Base-by-base conservation (phyloP, 2,797 vertebrate species). In the Centroberyx gerrardi region DNA sequence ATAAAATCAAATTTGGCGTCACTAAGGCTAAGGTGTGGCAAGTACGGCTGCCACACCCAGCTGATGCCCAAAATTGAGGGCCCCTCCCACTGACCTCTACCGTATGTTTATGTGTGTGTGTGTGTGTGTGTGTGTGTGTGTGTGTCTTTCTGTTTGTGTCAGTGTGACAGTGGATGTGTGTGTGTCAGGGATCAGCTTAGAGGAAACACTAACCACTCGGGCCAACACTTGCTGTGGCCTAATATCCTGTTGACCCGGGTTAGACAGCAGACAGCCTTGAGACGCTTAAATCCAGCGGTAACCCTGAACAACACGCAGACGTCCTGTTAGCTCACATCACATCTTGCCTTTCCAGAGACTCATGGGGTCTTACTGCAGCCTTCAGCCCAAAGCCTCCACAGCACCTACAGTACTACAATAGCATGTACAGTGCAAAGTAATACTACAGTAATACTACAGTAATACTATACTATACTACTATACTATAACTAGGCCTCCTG, bases 171-270 rank as follows among this genome's bases (percentile, higher is more conserved):
- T 49, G 76, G 7, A 61, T 22, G 22, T 44, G 27, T 69, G 67
- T 83, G 80, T 84, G 72, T 82, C 51, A 62, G 60, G 81, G 76
- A 90, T 90, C 85, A 78, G 83, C 82, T 90, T 84, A 85, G 80
- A 80, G 82, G 87, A 88, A 80, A 83, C 70, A 73, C 62, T 69
- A 67, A 58, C 77, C 69, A 70, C 74, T 73, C 44, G 15, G 72
- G 71, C 81, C 71, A 46, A 29, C 80, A 62, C 78, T 87, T 74
- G 54, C 69, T 40, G 70, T 88, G 85, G 81, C 87, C 87, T 89
- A 87, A 90, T 82, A 90, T 93, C 89, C 90, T 88, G 86, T 86
- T 92, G 91, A 92, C 91, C 91, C 40, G 17, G 79, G 87, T 86
- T 68, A 84, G 85, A 86, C 82, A 70, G 73, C 86, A 87, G 88